Percentiles rank a stretch among this genome's conserved stretches.
These are phyloP conservation scores for Meles meles DNA, from an alignment of 2,113 vertebrate genomes.

Conservation along the genomic window DNA sequence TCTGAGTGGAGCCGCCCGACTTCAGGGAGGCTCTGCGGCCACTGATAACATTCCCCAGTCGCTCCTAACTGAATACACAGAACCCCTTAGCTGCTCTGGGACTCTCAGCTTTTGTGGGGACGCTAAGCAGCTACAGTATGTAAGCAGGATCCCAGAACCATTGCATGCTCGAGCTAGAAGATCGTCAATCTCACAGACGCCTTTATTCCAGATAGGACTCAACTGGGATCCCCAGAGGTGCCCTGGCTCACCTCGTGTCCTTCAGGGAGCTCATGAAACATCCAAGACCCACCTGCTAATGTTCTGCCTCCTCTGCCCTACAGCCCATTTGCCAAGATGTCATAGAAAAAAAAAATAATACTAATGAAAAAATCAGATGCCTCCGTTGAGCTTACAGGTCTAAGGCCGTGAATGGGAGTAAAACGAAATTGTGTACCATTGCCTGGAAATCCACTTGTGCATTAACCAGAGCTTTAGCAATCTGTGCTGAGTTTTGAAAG, in stretches of 20 bases:
- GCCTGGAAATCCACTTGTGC: slow-evolving; percentile 95
- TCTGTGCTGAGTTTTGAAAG: slow-evolving; percentile 99
- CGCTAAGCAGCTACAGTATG: not conserved
- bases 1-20: not conserved
- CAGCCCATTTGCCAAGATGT: slow-evolving; percentile 2
- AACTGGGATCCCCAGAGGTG: not conserved
- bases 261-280: not conserved
- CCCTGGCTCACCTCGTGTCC: not conserved
- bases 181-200: not conserved
- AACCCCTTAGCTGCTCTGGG: not conserved
- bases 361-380: not conserved
- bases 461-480: slow-evolving; percentile 96
- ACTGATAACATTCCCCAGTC: not conserved
- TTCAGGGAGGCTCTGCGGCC: not conserved
- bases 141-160: not conserved
- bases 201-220: not conserved
- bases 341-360: not conserved
- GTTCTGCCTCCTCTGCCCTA: not conserved
- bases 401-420: slow-evolving; percentile 30
- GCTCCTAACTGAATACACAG: not conserved
- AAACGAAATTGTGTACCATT: slow-evolving; percentile 88
- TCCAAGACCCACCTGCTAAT: not conserved
- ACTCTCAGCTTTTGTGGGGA: not conserved
- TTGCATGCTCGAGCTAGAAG: not conserved
- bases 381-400: not conserved